A percentile compares a stretch with the other conserved stretches of the same genome.
These are phyloP conservation scores for Allobates femoralis DNA, from an alignment of 2,797 vertebrate genomes.

Conservation along the genomic window DNA sequence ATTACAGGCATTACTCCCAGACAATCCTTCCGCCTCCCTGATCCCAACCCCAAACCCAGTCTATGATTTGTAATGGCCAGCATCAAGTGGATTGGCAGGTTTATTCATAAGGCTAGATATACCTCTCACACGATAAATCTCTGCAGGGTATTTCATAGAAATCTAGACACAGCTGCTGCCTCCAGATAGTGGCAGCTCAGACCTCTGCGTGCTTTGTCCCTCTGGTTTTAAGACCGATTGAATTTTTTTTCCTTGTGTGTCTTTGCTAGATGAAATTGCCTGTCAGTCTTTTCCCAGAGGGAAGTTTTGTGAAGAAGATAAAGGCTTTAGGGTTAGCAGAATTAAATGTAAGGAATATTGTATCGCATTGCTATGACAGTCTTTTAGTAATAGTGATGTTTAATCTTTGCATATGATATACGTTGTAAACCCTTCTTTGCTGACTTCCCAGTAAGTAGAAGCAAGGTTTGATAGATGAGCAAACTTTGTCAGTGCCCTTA, in stretches of 20 bases:
- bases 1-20: conserved; percentile 39
- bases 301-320: conserved; percentile 57
- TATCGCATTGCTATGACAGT: conserved; percentile 26
- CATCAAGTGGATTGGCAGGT: conserved; percentile 50
- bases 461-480: neutral
- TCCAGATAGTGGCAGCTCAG: conserved; percentile 50
- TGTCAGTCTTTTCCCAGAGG: conserved; percentile 58
- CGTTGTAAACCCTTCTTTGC: neutral
- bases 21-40: conserved; percentile 4
- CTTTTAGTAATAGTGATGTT: conserved; percentile 20
- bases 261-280: conserved; percentile 50
- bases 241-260: conserved; percentile 35
- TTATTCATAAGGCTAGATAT: conserved; percentile 54
- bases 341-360: conserved; percentile 52
- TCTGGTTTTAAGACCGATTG: conserved; percentile 44
- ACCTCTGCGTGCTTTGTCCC: conserved; percentile 26
- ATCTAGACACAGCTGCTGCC: conserved; percentile 51
- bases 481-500: neutral
- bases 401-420: conserved; percentile 3
- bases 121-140: conserved; percentile 45
- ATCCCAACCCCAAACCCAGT: conserved; percentile 8
- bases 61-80: conserved; percentile 30
- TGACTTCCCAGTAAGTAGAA: neutral
- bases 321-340: conserved; percentile 58
- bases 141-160: conserved; percentile 50